Conservation (phyloP, 2,113 vertebrate species). For the Triplophysa siluroides region DNA sequence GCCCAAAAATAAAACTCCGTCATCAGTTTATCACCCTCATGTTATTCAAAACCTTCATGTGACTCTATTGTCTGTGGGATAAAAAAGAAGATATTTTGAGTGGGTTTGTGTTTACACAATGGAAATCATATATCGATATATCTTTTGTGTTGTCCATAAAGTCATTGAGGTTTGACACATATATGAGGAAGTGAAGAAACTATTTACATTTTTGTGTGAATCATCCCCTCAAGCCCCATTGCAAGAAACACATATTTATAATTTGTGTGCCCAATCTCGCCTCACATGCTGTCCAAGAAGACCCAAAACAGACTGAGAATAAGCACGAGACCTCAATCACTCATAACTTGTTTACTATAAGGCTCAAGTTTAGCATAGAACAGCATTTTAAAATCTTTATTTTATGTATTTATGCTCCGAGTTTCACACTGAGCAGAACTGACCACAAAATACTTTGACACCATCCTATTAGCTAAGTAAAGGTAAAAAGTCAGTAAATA, state of each 20-base stretch:
- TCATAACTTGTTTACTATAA: slow-evolving; percentile 31
- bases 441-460: not conserved
- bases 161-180: too few species aligned
- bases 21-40: too few species aligned
- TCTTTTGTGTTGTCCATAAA: too few species aligned
- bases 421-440: not conserved
- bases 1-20: too few species aligned
- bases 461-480: slow-evolving; percentile 68
- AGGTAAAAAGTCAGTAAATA: slow-evolving; percentile 72
- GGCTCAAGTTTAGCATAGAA: not conserved
- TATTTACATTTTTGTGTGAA: too few species aligned
- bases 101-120: too few species aligned
- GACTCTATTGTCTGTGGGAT: too few species aligned
- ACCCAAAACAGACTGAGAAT: slow-evolving; percentile 43
- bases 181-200: too few species aligned
- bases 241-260: not conserved
- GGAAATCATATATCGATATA: too few species aligned
- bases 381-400: slow-evolving; percentile 4
- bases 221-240: not conserved
- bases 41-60: too few species aligned
- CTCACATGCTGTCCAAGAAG: slow-evolving; percentile 42
- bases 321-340: slow-evolving; percentile 45
- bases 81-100: too few species aligned
- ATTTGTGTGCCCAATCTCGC: not conserved
- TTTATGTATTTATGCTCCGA: not conserved